Evolutionary conservation across 2,888 invertebrate species (phyloP).

Genomic region (Acleris sparsana): DNA sequence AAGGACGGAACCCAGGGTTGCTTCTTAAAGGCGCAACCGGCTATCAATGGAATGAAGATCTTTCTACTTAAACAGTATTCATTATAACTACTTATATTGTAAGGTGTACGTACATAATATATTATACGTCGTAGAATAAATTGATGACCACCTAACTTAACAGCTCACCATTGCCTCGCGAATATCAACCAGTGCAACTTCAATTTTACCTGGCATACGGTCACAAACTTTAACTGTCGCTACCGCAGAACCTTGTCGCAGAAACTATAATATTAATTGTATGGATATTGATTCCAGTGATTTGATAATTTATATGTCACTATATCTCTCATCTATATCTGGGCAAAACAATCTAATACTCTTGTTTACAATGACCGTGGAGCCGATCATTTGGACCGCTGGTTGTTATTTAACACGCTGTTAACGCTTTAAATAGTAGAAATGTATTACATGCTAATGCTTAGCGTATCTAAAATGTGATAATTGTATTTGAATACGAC

Average conservation of each 20-base stretch:
- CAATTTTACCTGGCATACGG: too few relatives aligned
- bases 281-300: too few relatives aligned
- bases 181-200: slow-evolving; percentile 48
- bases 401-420: slow-evolving; percentile 30
- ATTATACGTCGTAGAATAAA: slow-evolving; percentile 42
- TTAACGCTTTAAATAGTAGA: slow-evolving; percentile 32
- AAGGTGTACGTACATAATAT: slow-evolving; percentile 57
- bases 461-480: slow-evolving; percentile 73
- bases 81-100: slow-evolving; percentile 68
- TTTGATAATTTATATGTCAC: too few relatives aligned
- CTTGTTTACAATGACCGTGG: too few relatives aligned
- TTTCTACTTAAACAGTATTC: slow-evolving; percentile 81
- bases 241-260: too few relatives aligned
- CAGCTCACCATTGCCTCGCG: slow-evolving; percentile 68
- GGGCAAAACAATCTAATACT: too few relatives aligned
- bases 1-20: slow-evolving; percentile 55
- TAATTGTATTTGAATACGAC: slow-evolving; percentile 69
- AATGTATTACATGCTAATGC: slow-evolving; percentile 45
- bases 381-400: not conserved
- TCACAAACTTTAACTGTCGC: too few relatives aligned
- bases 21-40: slow-evolving; percentile 63
- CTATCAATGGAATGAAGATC: slow-evolving; percentile 76
- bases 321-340: too few relatives aligned
- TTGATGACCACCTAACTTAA: slow-evolving; percentile 50
- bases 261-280: too few relatives aligned